phyloP scores from a whole-genome alignment of 1,140 invertebrate species.

The Cyrtorhinus lividipennis region DNA sequence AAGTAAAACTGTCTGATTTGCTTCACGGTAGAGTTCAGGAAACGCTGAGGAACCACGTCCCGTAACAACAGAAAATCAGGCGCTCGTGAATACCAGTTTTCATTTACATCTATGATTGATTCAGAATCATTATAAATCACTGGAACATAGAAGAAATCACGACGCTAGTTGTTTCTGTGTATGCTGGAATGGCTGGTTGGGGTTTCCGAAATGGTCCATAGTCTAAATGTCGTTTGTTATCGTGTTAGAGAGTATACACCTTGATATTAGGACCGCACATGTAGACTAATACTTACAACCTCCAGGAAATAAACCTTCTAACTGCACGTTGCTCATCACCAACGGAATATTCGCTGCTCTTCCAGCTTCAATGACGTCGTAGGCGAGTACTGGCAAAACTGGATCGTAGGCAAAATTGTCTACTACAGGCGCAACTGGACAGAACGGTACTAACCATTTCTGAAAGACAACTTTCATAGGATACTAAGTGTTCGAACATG shows the following conservation, averaged over 20 bases:
- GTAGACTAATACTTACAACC: not conserved
- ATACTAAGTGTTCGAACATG: too few species aligned
- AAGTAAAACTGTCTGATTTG: not conserved
- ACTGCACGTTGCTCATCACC: not conserved
- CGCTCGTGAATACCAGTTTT: not conserved
- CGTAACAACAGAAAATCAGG: not conserved
- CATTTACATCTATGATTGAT: not conserved
- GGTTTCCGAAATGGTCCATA: not conserved
- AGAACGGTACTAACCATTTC: not conserved
- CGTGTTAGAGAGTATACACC: not conserved
- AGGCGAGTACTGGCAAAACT: not conserved
- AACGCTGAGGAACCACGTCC: not conserved
- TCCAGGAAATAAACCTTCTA: not conserved
- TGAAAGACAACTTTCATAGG: too few species aligned
- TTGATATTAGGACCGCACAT: not conserved
- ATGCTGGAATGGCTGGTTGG: not conserved
- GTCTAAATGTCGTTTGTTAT: not conserved
- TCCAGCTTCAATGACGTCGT: not conserved
- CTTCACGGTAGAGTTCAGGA: not conserved
- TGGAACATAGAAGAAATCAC: not conserved
- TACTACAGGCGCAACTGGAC: not conserved
- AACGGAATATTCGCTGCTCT: not conserved
- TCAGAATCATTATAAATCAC: not conserved
- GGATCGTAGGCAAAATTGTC: not conserved
- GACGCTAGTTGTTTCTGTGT: not conserved